Evolutionary conservation across 1,140 invertebrate genomes (phyloP), one percentile per base, ranked within the genome.

Genomic region (Apocrypta bakeri): DNA sequence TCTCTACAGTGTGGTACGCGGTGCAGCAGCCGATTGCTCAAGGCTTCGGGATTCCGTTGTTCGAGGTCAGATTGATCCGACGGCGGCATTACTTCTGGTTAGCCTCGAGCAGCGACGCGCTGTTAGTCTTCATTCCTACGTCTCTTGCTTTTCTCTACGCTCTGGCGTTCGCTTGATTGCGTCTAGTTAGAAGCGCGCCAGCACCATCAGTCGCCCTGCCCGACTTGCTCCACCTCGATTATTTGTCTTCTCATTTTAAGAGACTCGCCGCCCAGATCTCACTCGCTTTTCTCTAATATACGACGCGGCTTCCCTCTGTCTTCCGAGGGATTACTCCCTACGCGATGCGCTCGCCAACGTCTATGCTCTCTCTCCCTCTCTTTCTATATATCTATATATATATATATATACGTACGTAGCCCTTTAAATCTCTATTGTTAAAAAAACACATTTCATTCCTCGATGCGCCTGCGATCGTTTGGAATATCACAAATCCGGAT

Each of bases 41-140:
- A 84, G 86, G 81, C 85, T 84, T 85, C 84, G 86, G 87, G 87
- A 89, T 88, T 86, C 71, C 84, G 84, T 64, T 31, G 29, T 73
- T 87, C 81, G 84, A n/a, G 68, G 85, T 85, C 84, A 89, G 90
- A 92, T 92, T 92, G 91, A 92, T 92, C 88, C 88, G 86, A 88
- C 84, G 87, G 87, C 87, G 86, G 87, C 89, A 92, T 91, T 92
- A 91, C 88, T 91, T 89, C 89, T 90, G 90, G 90, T 92, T 92
- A 92, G 88, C 89, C 90, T 90, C 91, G 80, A 64, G 86, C 81
- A 88, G 88, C 87, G 89, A 89, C 87, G 87, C 86, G 87, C 87
- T 90, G 89, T 92, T 92, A 90, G 88, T 91, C 91, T 92, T 92
- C 90, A 91, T 91, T 91, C 88, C 88, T 86, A 84, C 81, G 73